Percentiles rank a stretch among this genome's conserved stretches.
These are phyloP conservation scores for Lepidurus arcticus DNA, from an alignment of 1,140 invertebrate genomes.

Conservation along the genomic window DNA sequence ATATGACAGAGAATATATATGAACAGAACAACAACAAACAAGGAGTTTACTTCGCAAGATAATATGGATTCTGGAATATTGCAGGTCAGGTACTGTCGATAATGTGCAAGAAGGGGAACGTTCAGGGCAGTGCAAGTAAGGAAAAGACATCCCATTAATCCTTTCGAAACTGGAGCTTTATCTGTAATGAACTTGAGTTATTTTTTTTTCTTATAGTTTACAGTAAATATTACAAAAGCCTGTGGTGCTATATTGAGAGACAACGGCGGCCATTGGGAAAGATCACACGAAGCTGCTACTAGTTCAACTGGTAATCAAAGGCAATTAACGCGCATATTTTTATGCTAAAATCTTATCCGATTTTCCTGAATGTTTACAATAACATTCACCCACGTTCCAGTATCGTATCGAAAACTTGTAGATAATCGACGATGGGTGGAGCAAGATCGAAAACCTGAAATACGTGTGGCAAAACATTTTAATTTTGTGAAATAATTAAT, in stretches of 20 bases:
- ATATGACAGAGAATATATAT: not conserved
- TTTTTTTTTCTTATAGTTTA: not conserved
- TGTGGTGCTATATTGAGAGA: conserved; percentile 45
- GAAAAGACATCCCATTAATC: conserved; percentile 47
- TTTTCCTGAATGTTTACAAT: not conserved
- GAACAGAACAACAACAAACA: not conserved
- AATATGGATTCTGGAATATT: conserved; percentile 44
- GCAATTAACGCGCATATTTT: conserved; percentile 1
- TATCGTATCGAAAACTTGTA: conserved; percentile 6
- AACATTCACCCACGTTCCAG: conserved; percentile 13
- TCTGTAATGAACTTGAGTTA: conserved; percentile 42
- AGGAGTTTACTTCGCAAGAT: conserved; percentile 42
- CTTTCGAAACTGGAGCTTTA: conserved; percentile 49
- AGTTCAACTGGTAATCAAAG: not conserved
- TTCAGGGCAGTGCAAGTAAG: conserved; percentile 48
- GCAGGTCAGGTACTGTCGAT: conserved; percentile 45
- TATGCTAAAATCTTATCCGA: not conserved
- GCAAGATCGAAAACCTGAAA: not conserved
- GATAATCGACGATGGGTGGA: not conserved
- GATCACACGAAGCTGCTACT: not conserved
- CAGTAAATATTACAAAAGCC: conserved; percentile 43
- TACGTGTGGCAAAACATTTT: no score
- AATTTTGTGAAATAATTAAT: no score
- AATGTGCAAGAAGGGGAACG: conserved; percentile 46
- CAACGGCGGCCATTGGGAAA: conserved; percentile 42